phyloP scores from a whole-genome alignment of 2,797 vertebrate genomes.

The Chrosomus eos region DNA sequence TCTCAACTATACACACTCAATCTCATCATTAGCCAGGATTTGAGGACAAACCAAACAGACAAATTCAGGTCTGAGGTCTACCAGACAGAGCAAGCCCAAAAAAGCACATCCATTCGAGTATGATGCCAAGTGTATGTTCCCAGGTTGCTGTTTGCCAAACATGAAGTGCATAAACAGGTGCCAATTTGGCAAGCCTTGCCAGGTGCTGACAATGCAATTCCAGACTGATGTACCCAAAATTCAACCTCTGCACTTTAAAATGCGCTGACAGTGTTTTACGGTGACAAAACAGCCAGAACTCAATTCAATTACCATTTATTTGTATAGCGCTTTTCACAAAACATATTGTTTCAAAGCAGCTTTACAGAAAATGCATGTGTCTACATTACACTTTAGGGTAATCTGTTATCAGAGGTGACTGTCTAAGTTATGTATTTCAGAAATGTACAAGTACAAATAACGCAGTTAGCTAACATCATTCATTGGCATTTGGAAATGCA shows the following conservation, averaged over 20 bases:
- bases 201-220: slow-evolving; percentile 35
- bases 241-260: slow-evolving; percentile 32
- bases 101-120: slow-evolving; percentile 27
- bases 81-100: slow-evolving; percentile 27
- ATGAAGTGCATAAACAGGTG: slow-evolving; percentile 56
- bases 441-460: neutral
- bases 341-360: neutral
- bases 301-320: neutral
- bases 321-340: neutral
- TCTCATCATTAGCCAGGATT: slow-evolving; percentile 8
- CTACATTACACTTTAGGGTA: neutral
- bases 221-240: slow-evolving; percentile 20
- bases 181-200: slow-evolving; percentile 48
- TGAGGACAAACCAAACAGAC: slow-evolving; percentile 20
- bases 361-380: neutral
- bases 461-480: neutral
- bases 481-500: neutral
- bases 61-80: slow-evolving; percentile 30
- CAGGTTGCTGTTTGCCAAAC: slow-evolving; percentile 54
- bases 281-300: neutral
- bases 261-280: neutral
- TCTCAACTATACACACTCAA: slow-evolving; percentile 22
- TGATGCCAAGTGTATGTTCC: slow-evolving; percentile 6
- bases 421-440: neutral
- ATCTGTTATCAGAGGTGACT: neutral